A percentile compares a stretch with the other conserved stretches of the same genome.
Conservation (phyloP, 2,888 invertebrate genomes). For the Sclerodermus sp. region DNA sequence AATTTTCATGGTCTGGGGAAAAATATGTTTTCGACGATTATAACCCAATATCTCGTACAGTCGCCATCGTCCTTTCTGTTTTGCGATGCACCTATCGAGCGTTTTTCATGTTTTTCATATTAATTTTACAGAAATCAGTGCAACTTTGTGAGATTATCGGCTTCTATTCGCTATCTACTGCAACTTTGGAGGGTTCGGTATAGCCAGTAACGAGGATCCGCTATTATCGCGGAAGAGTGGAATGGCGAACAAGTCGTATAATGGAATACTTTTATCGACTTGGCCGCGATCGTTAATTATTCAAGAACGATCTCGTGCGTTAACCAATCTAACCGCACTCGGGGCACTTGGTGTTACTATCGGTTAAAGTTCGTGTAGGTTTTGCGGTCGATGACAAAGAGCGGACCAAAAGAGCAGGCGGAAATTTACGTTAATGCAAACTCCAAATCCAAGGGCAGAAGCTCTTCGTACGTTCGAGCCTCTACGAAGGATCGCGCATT, state of each 20-base stretch:
- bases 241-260: constrained; percentile 42
- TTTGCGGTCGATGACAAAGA: constrained; percentile 10
- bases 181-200: constrained; percentile 12
- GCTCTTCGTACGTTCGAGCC: too few relatives aligned
- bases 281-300: constrained; percentile 43
- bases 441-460: too few relatives aligned
- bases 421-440: constrained; percentile 3
- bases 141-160: too few relatives aligned
- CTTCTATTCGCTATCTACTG: too few relatives aligned
- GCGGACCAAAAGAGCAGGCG: constrained; percentile 6
- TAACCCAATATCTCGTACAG: too few relatives aligned
- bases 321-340: constrained; percentile 28
- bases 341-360: constrained; percentile 2
- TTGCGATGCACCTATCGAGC: too few relatives aligned
- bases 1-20: too few relatives aligned
- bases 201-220: constrained; percentile 38
- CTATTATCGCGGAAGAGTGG: constrained; percentile 40
- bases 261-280: constrained; percentile 50
- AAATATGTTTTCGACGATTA: too few relatives aligned
- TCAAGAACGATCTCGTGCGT: constrained; percentile 43
- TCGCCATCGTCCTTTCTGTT: too few relatives aligned
- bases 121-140: too few relatives aligned
- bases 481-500: too few relatives aligned
- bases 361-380: constrained; percentile 7
- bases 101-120: too few relatives aligned